Conservation (phyloP, 2,113 vertebrate species). For the Craseonycteris thonglongyai region DNA sequence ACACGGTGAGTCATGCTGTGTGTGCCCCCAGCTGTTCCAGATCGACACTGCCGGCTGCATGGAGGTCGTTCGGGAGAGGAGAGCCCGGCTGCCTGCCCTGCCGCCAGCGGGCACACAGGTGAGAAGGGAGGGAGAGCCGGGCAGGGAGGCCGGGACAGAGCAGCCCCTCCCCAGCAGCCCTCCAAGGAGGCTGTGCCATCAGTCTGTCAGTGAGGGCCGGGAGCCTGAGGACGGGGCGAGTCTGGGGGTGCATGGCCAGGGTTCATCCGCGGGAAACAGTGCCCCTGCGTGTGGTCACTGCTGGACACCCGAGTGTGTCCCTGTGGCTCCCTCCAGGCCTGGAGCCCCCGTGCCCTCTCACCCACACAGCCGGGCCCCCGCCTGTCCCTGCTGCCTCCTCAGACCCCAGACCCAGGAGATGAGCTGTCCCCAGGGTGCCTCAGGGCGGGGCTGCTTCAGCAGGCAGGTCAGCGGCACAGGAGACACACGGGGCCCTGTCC, state of each 20-base stretch:
- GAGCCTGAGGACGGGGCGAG: background rate
- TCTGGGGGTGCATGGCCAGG: background rate
- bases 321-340: no score
- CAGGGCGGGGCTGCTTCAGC: rapidly evolving
- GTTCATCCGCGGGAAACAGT: rapidly evolving
- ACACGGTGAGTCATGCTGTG: rapidly evolving
- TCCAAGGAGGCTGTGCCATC: background rate
- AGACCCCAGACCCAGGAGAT: rapidly evolving
- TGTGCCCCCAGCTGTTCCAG: conserved; percentile 76
- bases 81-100: background rate
- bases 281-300: rapidly evolving
- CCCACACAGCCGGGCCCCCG: no score
- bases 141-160: no score
- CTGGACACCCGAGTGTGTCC: rapidly evolving
- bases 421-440: rapidly evolving
- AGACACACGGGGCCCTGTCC: background rate
- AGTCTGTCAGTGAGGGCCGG: background rate
- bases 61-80: conserved; percentile 80
- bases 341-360: background rate
- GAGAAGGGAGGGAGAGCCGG: no score
- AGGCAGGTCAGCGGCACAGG: background rate
- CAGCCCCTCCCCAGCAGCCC: background rate
- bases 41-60: conserved; percentile 87
- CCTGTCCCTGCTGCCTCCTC: background rate
- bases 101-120: conserved; percentile 25